phyloP scores from a whole-genome alignment of 1,140 invertebrate genomes.

The Myzus persicae region DNA sequence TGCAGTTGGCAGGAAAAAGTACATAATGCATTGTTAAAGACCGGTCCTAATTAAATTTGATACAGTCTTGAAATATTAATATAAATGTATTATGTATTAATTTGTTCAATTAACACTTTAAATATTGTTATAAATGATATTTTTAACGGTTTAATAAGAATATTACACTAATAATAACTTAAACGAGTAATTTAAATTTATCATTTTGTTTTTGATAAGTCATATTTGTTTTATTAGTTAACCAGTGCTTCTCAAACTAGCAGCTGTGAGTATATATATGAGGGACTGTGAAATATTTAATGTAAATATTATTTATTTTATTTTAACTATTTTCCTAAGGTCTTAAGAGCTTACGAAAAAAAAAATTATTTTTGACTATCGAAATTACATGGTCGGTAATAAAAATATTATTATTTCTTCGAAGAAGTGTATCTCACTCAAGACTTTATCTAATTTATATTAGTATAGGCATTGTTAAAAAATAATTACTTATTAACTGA shows the following conservation, averaged over 20 bases:
- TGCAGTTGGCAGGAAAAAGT: not conserved
- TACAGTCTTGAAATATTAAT: not conserved
- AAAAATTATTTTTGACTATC: too few relatives aligned
- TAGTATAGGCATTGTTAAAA: too few relatives aligned
- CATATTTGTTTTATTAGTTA: not conserved
- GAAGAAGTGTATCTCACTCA: too few relatives aligned
- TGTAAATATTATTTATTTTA: too few relatives aligned
- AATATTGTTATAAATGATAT: not conserved
- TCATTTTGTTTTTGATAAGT: not conserved
- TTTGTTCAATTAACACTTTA: not conserved
- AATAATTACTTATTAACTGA: too few relatives aligned
- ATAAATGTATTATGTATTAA: not conserved
- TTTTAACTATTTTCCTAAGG: too few relatives aligned
- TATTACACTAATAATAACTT: not conserved
- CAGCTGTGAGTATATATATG: too few relatives aligned
- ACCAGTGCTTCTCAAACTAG: not conserved
- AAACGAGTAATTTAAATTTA: not conserved
- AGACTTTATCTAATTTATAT: too few relatives aligned
- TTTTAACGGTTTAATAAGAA: not conserved
- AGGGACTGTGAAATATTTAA: too few relatives aligned
- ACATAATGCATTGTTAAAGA: not conserved
- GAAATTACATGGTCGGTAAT: too few relatives aligned
- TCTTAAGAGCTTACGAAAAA: too few relatives aligned
- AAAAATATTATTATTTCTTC: too few relatives aligned
- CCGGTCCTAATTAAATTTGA: not conserved